Conservation (phyloP, 2,888 invertebrate species). For the Tillus elongatus region DNA sequence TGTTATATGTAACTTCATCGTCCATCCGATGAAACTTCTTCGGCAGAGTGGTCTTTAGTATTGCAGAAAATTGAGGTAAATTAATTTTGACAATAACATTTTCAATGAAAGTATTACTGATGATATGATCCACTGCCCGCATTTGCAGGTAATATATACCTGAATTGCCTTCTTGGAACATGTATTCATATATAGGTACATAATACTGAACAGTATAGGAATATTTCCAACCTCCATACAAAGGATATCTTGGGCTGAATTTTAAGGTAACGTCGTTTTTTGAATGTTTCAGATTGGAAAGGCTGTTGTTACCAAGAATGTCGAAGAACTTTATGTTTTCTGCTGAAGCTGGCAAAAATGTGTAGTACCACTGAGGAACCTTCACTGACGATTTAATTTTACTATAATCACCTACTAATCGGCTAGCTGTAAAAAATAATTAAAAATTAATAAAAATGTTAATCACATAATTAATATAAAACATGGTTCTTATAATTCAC, state of each 20-base stretch:
- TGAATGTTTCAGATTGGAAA: slow-evolving; percentile 17
- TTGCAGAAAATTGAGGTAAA: slow-evolving; percentile 22
- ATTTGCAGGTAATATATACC: slow-evolving; percentile 19
- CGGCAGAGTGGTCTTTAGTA: slow-evolving; percentile 15
- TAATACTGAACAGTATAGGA: slow-evolving; percentile 23
- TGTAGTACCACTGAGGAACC: slow-evolving; percentile 17
- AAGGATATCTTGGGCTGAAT: slow-evolving; percentile 23
- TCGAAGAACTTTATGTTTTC: slow-evolving; percentile 24
- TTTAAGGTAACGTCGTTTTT: slow-evolving; percentile 19
- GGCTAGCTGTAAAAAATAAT: background rate
- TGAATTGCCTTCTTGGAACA: slow-evolving; percentile 13
- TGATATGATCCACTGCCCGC: slow-evolving; percentile 23
- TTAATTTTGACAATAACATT: slow-evolving; percentile 20
- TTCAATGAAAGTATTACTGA: slow-evolving; percentile 22
- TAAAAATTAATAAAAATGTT: background rate
- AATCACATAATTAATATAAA: no score
- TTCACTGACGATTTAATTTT: slow-evolving; percentile 11
- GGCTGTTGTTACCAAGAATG: slow-evolving; percentile 22
- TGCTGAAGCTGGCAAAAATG: slow-evolving; percentile 24
- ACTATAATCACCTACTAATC: background rate
- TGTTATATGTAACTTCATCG: background rate
- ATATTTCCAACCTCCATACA: slow-evolving; percentile 25
- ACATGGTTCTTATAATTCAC: no score
- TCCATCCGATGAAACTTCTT: slow-evolving; percentile 11
- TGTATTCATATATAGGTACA: slow-evolving; percentile 24